Conservation (phyloP, 2,113 vertebrate genomes). For the Sarotherodon lohbergeri region DNA sequence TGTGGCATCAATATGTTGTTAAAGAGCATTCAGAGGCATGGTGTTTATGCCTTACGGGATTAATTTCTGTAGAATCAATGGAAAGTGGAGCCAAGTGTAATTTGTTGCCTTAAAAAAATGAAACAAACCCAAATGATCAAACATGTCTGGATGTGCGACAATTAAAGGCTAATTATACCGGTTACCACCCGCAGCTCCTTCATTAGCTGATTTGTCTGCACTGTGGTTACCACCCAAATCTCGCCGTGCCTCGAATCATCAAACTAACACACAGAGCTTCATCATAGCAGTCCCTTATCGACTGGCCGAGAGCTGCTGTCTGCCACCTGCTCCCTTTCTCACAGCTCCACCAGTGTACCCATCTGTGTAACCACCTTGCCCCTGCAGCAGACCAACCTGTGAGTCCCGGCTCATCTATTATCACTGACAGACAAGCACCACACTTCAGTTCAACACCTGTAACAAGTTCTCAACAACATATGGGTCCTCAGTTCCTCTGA, state of each 20-base stretch:
- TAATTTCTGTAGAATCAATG: background rate
- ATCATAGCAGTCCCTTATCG: conserved; percentile 23
- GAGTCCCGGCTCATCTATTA: conserved; percentile 26
- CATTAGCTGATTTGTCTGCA: background rate
- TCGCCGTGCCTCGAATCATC: conserved; percentile 19
- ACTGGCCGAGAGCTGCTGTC: background rate
- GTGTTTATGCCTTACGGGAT: background rate
- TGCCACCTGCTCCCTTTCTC: conserved; percentile 39
- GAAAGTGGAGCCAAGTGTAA: background rate
- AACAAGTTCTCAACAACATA: conserved; percentile 33
- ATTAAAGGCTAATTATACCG: background rate
- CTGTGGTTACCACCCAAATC: background rate
- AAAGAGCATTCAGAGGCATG: background rate
- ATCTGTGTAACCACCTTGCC: background rate
- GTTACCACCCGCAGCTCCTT: background rate
- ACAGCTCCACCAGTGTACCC: background rate
- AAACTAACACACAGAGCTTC: conserved; percentile 17
- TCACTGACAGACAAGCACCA: conserved; percentile 32
- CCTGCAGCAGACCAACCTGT: background rate
- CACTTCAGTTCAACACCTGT: conserved; percentile 3
- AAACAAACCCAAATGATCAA: background rate
- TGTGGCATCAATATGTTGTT: background rate
- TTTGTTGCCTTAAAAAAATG: background rate
- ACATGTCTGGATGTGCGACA: background rate
- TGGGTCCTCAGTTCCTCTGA: conserved; percentile 1